Conservation (phyloP, 2,797 vertebrate genomes). For the Apogon hyalosoma region DNA sequence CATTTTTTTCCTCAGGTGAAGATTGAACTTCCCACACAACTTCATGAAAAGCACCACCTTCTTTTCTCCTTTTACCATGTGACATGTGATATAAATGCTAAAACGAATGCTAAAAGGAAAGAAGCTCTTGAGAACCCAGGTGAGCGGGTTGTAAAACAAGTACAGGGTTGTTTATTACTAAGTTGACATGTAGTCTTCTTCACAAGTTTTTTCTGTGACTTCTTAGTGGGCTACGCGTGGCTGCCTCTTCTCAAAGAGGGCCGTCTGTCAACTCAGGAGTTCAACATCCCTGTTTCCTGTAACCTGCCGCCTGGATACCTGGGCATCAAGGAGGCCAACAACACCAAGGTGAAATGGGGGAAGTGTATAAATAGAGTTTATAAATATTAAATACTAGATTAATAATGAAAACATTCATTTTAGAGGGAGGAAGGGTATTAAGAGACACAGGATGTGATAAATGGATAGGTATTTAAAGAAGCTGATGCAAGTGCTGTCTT, state of each 20-base stretch:
- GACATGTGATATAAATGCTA: constrained; percentile 98
- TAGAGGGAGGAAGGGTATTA: not conserved
- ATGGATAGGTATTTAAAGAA: not conserved
- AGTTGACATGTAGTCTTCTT: not conserved
- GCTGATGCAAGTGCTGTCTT: not conserved
- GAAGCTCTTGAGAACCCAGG: constrained; percentile 96
- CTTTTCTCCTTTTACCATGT: constrained; percentile 98
- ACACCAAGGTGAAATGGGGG: constrained; percentile 86
- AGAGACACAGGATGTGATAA: not conserved
- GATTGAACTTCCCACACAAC: constrained; percentile 96
- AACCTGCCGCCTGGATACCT: constrained; percentile 91
- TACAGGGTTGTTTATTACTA: no score
- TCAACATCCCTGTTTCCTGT: constrained; percentile 90
- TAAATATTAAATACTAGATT: constrained; percentile 8
- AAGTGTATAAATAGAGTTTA: not conserved
- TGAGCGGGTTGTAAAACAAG: constrained; percentile 60
- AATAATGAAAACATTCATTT: constrained; percentile 6
- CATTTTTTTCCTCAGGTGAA: constrained; percentile 87
- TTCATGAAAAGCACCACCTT: constrained; percentile 97
- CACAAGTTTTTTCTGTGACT: constrained; percentile 8
- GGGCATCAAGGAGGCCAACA: constrained; percentile 89
- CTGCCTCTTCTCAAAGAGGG: constrained; percentile 92
- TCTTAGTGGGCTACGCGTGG: constrained; percentile 95
- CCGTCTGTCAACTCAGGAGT: constrained; percentile 92
- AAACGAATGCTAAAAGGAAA: constrained; percentile 97